A percentile compares a stretch with the other conserved stretches of the same genome.
These are phyloP conservation scores for Rambutsinella grinnellia DNA, from an alignment of 2,888 invertebrate species.

Conservation along the genomic window DNA sequence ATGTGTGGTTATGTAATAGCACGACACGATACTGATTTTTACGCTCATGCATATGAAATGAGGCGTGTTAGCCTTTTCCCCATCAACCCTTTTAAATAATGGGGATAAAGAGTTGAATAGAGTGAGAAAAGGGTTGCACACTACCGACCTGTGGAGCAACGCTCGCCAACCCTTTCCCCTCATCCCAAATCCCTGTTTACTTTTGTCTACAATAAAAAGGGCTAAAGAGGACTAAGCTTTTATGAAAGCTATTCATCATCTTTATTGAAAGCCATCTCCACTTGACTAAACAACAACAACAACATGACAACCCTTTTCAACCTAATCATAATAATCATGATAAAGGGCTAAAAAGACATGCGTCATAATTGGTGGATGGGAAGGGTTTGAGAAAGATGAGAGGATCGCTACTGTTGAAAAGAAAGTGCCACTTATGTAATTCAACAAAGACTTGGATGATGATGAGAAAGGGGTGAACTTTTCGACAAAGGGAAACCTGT, in stretches of 20 bases:
- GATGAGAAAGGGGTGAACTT: constrained; percentile 45
- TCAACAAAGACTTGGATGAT: too few species aligned
- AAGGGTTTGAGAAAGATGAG: constrained; percentile 15
- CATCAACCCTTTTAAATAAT: too few species aligned
- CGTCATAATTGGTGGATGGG: constrained; percentile 23
- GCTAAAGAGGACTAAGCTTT: too few species aligned
- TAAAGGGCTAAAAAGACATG: constrained; percentile 28
- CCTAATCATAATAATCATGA: constrained; percentile 17
- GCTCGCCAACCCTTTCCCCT: constrained; percentile 5
- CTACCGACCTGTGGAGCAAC: not conserved
- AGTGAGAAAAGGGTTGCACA: constrained; percentile 19
- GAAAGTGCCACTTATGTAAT: too few species aligned
- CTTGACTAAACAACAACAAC: constrained; percentile 33
- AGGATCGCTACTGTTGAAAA: not conserved
- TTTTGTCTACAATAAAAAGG: not conserved
- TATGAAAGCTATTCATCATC: too few species aligned
- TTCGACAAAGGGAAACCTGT: constrained; percentile 34
- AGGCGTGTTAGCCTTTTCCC: constrained; percentile 6
- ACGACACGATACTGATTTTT: too few species aligned
- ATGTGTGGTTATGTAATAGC: constrained; percentile 35
- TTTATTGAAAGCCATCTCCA: not conserved
- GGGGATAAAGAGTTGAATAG: not conserved
- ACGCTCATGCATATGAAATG: constrained; percentile 32
- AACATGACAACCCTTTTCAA: constrained; percentile 46
- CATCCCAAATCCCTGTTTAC: too few species aligned